phyloP scores from a whole-genome alignment of 2,797 vertebrate species.

The Silurus aristotelis region DNA sequence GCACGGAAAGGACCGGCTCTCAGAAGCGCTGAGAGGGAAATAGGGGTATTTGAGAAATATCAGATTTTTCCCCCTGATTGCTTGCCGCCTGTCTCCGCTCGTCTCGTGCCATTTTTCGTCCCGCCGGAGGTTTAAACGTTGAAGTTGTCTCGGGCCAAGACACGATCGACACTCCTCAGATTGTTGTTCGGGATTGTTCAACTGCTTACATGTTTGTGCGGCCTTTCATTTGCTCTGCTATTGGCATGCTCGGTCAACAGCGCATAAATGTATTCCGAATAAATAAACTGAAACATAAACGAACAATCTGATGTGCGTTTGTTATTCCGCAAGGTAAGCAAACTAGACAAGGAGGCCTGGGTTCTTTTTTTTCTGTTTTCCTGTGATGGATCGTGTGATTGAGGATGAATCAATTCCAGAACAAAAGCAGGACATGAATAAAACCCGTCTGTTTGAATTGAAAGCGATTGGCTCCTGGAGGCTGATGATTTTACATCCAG shows the following conservation, averaged over 20 bases:
- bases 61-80: constrained; percentile 70
- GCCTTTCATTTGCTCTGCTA: background rate
- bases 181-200: background rate
- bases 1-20: constrained; percentile 54
- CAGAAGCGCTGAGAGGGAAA: constrained; percentile 61
- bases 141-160: background rate
- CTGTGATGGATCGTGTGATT: background rate
- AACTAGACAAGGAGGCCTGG: background rate
- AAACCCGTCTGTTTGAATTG: background rate
- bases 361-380: background rate
- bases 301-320: background rate
- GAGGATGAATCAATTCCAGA: background rate
- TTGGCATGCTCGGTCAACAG: background rate
- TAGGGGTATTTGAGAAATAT: constrained; percentile 73
- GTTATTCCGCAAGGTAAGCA: background rate
- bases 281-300: background rate
- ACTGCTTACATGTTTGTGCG: background rate
- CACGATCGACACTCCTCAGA: background rate
- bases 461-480: background rate
- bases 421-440: background rate
- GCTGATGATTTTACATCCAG: background rate
- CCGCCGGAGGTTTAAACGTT: background rate
- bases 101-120: constrained; percentile 49
- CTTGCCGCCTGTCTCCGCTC: constrained; percentile 51
- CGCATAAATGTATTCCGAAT: background rate